phyloP scores from a whole-genome alignment of 2,888 invertebrate species.

The Hecatera dysodea region DNA sequence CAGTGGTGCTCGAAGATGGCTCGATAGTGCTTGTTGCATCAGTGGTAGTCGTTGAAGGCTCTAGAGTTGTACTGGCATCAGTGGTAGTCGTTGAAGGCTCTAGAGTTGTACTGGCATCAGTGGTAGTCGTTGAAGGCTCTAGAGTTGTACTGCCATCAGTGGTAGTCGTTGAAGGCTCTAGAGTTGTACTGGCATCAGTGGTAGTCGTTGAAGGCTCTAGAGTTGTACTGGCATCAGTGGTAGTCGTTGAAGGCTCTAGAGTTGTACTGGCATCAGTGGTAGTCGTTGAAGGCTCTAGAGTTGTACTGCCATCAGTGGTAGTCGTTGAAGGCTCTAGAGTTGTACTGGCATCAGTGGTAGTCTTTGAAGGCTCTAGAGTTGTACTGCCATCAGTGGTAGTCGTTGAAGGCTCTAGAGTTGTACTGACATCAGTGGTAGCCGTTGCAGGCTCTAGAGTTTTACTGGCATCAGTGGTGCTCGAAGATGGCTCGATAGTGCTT shows the following conservation, averaged over 20 bases:
- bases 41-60: not conserved
- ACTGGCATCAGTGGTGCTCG: too few relatives aligned
- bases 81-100: not conserved
- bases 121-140: not conserved
- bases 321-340: not conserved
- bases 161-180: not conserved
- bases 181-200: not conserved
- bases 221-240: not conserved
- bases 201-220: not conserved
- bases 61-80: not conserved
- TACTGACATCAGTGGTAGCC: not conserved
- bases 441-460: not conserved
- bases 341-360: too few relatives aligned
- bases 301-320: too few relatives aligned
- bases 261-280: not conserved
- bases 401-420: not conserved
- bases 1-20: not conserved
- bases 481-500: too few relatives aligned
- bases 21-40: too few relatives aligned
- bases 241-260: not conserved
- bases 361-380: not conserved
- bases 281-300: not conserved
- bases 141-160: not conserved
- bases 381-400: not conserved
- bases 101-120: not conserved